Conservation (phyloP, 2,797 vertebrate genomes). For the Eulemur albifrons region DNA sequence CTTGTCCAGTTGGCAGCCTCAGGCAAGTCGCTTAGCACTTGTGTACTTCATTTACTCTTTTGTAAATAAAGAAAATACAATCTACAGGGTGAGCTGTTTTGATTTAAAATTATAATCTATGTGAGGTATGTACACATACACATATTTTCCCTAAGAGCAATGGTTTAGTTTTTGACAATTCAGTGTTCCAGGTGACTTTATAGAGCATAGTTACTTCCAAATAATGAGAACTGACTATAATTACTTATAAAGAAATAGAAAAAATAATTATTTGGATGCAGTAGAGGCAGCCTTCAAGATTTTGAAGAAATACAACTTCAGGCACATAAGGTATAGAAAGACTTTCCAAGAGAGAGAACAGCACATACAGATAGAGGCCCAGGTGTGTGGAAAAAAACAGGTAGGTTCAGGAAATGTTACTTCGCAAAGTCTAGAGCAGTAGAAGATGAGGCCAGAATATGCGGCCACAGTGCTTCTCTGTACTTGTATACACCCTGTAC, state of each 20-base stretch:
- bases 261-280: conserved; percentile 2
- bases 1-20: not conserved
- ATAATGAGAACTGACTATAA: not conserved
- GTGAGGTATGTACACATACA: not conserved
- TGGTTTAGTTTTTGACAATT: not conserved
- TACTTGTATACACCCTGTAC: not conserved
- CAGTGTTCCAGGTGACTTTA: not conserved
- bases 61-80: conserved; percentile 19
- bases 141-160: not conserved
- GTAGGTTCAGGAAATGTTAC: not conserved
- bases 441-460: not conserved
- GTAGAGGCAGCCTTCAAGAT: not conserved
- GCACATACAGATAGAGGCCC: not conserved
- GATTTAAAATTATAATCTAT: conserved; percentile 1
- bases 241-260: not conserved
- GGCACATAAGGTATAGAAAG: not conserved
- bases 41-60: conserved; percentile 23
- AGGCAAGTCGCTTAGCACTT: conserved; percentile 3
- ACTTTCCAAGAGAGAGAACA: not conserved
- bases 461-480: not conserved
- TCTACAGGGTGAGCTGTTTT: conserved; percentile 16
- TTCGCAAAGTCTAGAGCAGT: not conserved
- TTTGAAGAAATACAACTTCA: not conserved
- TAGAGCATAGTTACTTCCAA: not conserved
- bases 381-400: not conserved